phyloP scores from a whole-genome alignment of 2,113 vertebrate species.

The Pardalotus punctatus region DNA sequence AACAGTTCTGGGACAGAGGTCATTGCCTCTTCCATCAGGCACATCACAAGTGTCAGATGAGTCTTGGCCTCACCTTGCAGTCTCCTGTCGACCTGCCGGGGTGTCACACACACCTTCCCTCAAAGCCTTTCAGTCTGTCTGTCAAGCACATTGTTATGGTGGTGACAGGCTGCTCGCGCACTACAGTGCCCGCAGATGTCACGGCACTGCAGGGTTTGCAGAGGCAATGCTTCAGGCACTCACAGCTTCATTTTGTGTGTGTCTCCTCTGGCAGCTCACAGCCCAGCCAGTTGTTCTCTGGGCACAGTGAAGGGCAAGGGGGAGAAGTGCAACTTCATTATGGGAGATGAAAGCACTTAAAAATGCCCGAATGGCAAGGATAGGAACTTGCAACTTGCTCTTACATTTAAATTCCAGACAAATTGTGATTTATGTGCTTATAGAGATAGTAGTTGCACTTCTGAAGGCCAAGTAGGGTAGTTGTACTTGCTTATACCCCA shows the following conservation, averaged over 20 bases:
- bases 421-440: background rate
- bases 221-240: background rate
- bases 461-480: background rate
- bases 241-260: background rate
- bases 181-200: background rate
- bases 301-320: background rate
- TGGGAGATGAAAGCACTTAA: background rate
- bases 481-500: background rate
- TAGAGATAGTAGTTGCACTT: background rate
- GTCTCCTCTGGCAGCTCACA: background rate
- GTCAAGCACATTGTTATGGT: accelerated
- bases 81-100: background rate
- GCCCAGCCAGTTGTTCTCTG: background rate
- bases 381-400: background rate
- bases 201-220: background rate
- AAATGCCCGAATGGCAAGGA: background rate
- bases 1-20: background rate
- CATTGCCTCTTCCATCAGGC: background rate
- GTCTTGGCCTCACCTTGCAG: background rate
- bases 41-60: background rate
- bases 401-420: background rate
- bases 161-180: background rate
- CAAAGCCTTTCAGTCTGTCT: background rate
- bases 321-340: background rate
- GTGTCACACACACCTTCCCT: background rate